These are phyloP conservation scores for Criorhina ranunculi DNA, from an alignment of 2,888 invertebrate genomes.

Conservation along the genomic window DNA sequence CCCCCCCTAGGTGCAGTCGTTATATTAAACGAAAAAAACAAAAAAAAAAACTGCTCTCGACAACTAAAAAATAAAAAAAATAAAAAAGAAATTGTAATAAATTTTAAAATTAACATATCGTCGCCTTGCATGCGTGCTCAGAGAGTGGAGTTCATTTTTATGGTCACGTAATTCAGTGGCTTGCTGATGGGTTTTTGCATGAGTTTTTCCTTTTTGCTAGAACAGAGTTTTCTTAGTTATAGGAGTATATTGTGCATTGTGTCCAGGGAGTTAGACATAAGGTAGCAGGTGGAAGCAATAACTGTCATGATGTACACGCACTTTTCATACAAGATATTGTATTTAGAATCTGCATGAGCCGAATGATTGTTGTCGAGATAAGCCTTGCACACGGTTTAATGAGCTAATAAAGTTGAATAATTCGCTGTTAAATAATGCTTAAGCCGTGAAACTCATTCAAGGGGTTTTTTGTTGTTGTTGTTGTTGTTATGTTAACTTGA, in stretches of 20 bases:
- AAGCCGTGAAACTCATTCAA: constrained; percentile 36
- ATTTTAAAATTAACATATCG: constrained; percentile 74
- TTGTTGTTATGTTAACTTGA: constrained; percentile 14
- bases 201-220: constrained; percentile 4
- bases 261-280: constrained; percentile 27
- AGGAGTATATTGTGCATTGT: constrained; percentile 40
- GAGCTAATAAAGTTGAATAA: constrained; percentile 44
- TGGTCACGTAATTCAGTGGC: constrained; percentile 66
- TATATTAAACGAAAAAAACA: constrained; percentile 4
- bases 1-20: constrained; percentile 35
- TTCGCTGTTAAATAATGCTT: constrained; percentile 34
- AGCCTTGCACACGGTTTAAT: constrained; percentile 18
- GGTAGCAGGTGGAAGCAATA: constrained; percentile 34
- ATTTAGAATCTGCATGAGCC: constrained; percentile 23
- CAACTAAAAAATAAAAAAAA: constrained; percentile 6
- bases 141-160: constrained; percentile 51
- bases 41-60: neutral
- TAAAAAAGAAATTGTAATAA: constrained; percentile 61
- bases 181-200: constrained; percentile 51
- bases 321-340: constrained; percentile 48
- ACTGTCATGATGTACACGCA: constrained; percentile 61
- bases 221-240: neutral
- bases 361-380: constrained; percentile 39
- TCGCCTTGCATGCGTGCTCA: constrained; percentile 67
- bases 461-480: too few relatives aligned